A percentile compares a stretch with the other conserved stretches of the same genome.
phyloP scores from a whole-genome alignment of 2,113 vertebrate genomes.

The Butorides virescens region DNA sequence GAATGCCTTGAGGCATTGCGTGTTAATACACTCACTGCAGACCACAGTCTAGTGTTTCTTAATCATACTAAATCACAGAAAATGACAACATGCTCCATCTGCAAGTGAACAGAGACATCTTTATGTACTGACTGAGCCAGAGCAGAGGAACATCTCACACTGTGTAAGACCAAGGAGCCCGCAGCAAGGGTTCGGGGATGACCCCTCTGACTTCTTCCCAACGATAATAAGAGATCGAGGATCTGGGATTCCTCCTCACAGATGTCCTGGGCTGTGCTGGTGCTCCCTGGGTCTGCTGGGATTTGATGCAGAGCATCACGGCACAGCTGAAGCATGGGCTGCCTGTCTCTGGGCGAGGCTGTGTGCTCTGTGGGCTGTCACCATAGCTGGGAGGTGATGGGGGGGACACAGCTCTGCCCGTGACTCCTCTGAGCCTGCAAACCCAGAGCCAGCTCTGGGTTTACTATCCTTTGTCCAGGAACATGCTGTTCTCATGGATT shows the following conservation, averaged over 20 bases:
- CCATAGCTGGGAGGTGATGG: not conserved
- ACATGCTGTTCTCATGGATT: not conserved
- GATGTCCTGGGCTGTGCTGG: not conserved
- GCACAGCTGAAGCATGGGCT: not conserved
- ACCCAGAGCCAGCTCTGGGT: not conserved
- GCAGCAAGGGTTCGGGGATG: not conserved
- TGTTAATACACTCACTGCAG: not conserved
- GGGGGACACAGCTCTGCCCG: not conserved
- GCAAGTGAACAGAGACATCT: not conserved
- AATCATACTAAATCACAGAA: not conserved
- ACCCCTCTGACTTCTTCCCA: not conserved
- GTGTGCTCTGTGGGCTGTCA: not conserved
- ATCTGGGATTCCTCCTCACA: not conserved
- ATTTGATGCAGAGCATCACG: not conserved
- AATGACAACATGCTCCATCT: not conserved
- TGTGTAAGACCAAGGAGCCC: accelerated
- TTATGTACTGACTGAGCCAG: not conserved
- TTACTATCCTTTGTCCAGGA: not conserved
- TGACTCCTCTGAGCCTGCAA: not conserved
- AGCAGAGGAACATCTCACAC: not conserved
- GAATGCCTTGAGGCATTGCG: not conserved
- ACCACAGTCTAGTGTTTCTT: not conserved
- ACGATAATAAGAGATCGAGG: not conserved
- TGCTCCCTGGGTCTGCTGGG: not conserved
- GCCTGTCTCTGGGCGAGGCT: too few relatives aligned